Percentiles rank a stretch among this genome's conserved stretches.
These are phyloP conservation scores for Plagiodera versicolora DNA, from an alignment of 2,888 invertebrate genomes.

Conservation along the genomic window DNA sequence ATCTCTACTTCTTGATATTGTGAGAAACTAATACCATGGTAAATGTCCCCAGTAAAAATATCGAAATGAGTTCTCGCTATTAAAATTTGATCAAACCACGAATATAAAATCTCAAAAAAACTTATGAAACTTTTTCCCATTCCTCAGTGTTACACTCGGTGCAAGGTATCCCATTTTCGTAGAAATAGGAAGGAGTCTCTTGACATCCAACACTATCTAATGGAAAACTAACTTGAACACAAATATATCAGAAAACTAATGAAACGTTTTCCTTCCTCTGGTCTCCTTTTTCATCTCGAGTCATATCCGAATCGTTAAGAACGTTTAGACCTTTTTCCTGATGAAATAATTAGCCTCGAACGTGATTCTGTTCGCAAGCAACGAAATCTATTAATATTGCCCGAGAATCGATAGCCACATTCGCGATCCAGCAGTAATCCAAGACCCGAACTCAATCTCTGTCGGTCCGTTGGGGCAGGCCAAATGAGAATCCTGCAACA, in stretches of 20 bases:
- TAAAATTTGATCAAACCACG: too few species aligned
- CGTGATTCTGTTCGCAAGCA: constrained; percentile 10
- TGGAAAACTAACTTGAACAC: not conserved
- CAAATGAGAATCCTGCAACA: constrained; percentile 39
- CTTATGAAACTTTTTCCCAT: too few species aligned
- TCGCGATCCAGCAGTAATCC: constrained; percentile 33
- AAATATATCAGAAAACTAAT: not conserved
- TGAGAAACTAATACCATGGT: too few species aligned
- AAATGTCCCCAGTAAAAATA: too few species aligned
- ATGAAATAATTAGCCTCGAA: constrained; percentile 6
- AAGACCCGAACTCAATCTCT: constrained; percentile 11
- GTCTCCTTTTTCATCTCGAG: not conserved
- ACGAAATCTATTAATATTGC: constrained; percentile 33
- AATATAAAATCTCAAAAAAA: too few species aligned
- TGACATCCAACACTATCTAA: too few species aligned
- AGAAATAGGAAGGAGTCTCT: too few species aligned
- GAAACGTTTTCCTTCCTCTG: not conserved
- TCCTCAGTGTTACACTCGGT: too few species aligned
- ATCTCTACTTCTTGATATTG: too few species aligned
- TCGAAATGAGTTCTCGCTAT: too few species aligned
- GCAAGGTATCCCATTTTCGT: too few species aligned
- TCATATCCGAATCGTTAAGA: not conserved
- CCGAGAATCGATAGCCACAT: constrained; percentile 35
- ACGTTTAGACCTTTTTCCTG: not conserved
- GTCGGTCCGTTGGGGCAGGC: constrained; percentile 31